Percentiles rank a stretch among this genome's conserved stretches.
phyloP scores from a whole-genome alignment of 2,888 invertebrate genomes.

The Epirrita christyi region DNA sequence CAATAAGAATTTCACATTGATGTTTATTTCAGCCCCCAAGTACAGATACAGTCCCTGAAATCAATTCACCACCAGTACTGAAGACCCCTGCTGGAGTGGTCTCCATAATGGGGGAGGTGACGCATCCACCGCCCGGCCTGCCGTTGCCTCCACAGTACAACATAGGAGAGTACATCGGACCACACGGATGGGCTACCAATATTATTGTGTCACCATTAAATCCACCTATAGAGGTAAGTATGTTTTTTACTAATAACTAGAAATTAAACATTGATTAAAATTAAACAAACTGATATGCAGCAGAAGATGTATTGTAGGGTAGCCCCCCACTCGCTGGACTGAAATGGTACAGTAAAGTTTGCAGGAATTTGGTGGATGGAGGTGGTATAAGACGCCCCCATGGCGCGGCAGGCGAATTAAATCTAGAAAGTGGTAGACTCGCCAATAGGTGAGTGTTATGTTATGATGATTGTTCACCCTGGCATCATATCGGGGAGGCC shows the following conservation, averaged over 20 bases:
- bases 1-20: conserved; percentile 3
- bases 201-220: conserved; percentile 74
- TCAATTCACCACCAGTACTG: conserved; percentile 70
- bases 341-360: too few relatives aligned
- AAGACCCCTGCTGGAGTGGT: conserved; percentile 62
- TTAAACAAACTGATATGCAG: background rate
- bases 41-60: conserved; percentile 68
- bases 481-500: too few relatives aligned
- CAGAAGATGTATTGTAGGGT: background rate
- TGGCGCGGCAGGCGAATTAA: too few relatives aligned
- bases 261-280: too few relatives aligned
- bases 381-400: too few relatives aligned
- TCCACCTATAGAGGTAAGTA: conserved; percentile 78
- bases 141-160: conserved; percentile 75
- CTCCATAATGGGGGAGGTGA: conserved; percentile 68
- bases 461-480: too few relatives aligned
- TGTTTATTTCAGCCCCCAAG: conserved; percentile 63
- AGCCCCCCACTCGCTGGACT: too few relatives aligned
- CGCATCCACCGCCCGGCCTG: conserved; percentile 76
- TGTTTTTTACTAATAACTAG: too few relatives aligned
- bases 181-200: conserved; percentile 76
- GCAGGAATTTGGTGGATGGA: too few relatives aligned
- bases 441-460: too few relatives aligned
- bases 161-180: conserved; percentile 75
- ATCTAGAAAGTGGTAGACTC: too few relatives aligned